These are phyloP conservation scores for Xylocopa sonorina DNA, from an alignment of 1,140 invertebrate species.

Conservation along the genomic window DNA sequence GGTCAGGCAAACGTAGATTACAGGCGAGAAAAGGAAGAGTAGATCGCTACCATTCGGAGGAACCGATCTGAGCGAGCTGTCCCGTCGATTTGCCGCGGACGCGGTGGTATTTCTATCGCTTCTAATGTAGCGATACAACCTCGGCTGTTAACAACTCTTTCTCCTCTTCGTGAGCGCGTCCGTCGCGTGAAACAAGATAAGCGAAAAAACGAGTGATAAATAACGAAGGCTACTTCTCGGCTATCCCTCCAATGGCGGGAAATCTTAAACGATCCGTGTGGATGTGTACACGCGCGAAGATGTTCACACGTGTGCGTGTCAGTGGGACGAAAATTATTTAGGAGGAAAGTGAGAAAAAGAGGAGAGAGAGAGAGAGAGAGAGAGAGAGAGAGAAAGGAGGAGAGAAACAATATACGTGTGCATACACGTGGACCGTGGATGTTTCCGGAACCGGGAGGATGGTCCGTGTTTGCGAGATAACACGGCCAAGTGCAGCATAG, in stretches of 20 bases:
- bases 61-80: constrained; percentile 9
- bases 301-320: not conserved
- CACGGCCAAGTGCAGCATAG: constrained; percentile 59
- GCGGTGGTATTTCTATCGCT: constrained; percentile 46
- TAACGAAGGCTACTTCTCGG: constrained; percentile 44
- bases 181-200: constrained; percentile 58
- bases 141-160: constrained; percentile 60
- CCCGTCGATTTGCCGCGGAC: constrained; percentile 35
- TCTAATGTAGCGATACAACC: constrained; percentile 53
- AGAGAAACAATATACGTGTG: no score
- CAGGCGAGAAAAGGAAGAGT: not conserved
- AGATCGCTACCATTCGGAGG: not conserved
- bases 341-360: not conserved
- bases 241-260: constrained; percentile 27
- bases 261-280: constrained; percentile 47
- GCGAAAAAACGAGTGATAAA: constrained; percentile 57
- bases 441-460: constrained; percentile 58
- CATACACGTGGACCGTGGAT: constrained; percentile 54
- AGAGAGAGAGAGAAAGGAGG: not conserved
- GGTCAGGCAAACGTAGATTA: no score
- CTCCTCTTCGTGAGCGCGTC: constrained; percentile 25
- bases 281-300: constrained; percentile 1
- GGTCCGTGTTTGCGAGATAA: constrained; percentile 62
- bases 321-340: no score
- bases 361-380: not conserved